These are phyloP conservation scores for Leptodactylus fallax DNA, from an alignment of 2,797 vertebrate genomes.

Conservation along the genomic window DNA sequence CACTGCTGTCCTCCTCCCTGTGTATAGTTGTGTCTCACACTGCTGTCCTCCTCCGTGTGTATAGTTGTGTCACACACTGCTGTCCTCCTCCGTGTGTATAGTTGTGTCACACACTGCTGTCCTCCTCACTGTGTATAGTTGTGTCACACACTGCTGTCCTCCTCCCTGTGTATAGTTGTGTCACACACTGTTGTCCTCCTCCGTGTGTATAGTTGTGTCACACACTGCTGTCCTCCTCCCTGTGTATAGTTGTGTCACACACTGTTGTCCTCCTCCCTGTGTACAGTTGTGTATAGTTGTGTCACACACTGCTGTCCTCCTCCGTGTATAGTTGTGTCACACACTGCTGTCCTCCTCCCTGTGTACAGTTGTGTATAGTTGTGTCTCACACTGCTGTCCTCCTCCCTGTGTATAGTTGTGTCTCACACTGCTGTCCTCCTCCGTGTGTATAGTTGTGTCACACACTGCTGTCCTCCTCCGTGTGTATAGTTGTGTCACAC, in stretches of 20 bases:
- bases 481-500: background rate
- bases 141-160: background rate
- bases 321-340: background rate
- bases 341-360: background rate
- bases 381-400: background rate
- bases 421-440: background rate
- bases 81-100: no score
- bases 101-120: background rate
- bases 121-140: background rate
- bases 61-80: no score
- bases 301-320: background rate
- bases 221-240: no score
- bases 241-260: background rate
- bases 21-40: no score
- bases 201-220: background rate
- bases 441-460: background rate
- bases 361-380: background rate
- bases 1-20: no score
- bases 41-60: no score
- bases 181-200: background rate
- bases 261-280: background rate
- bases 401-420: background rate
- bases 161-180: background rate
- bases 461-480: background rate
- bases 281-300: constrained; percentile 1